A percentile compares a stretch with the other conserved stretches of the same genome.
phyloP scores from a whole-genome alignment of 2,113 vertebrate genomes.

The Brachypteracias leptosomus region DNA sequence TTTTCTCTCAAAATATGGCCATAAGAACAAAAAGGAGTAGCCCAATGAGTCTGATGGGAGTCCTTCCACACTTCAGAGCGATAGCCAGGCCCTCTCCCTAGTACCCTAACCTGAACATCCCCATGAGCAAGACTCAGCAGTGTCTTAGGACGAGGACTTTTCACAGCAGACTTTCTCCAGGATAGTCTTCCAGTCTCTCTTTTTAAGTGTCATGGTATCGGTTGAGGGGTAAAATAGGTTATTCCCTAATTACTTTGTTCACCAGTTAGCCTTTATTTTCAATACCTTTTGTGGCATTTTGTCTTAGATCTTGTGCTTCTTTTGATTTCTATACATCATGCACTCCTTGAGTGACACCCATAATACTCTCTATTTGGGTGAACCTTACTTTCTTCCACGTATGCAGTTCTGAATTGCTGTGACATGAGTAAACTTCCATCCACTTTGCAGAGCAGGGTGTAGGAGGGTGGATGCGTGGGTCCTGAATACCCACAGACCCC shows the following conservation, averaged over 20 bases:
- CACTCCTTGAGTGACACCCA: accelerated
- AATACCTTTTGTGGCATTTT: not conserved
- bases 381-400: accelerated
- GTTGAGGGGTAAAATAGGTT: not conserved
- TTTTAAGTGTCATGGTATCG: not conserved
- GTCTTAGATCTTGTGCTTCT: not conserved
- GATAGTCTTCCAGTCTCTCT: not conserved
- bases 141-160: not conserved
- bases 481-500: not conserved
- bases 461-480: not conserved
- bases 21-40: not conserved
- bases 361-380: not conserved
- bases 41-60: not conserved
- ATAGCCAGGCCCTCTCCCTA: not conserved
- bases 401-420: accelerated
- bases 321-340: not conserved
- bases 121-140: not conserved
- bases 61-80: not conserved
- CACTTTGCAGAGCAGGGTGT: accelerated
- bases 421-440: not conserved
- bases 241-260: not conserved
- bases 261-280: not conserved
- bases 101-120: not conserved
- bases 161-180: not conserved
- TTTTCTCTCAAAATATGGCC: not conserved